These are phyloP conservation scores for Drosophila watanabei DNA, from an alignment of 1,140 invertebrate species.

Conservation along the genomic window DNA sequence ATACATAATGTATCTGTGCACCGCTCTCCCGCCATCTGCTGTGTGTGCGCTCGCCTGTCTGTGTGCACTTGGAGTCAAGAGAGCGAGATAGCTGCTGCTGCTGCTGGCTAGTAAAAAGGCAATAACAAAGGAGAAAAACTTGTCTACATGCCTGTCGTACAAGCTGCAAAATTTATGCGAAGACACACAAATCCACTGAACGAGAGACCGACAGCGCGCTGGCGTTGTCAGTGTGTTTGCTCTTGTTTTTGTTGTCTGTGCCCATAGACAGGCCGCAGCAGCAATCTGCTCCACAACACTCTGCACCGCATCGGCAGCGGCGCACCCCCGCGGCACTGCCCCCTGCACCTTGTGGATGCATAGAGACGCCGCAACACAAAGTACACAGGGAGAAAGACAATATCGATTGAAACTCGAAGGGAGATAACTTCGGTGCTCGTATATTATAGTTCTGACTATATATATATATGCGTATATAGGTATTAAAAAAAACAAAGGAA, in stretches of 20 bases:
- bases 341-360: constrained; percentile 42
- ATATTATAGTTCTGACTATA: too few species aligned
- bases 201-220: constrained; percentile 76
- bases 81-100: constrained; percentile 29
- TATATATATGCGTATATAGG: too few species aligned
- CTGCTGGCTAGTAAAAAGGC: constrained; percentile 43
- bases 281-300: constrained; percentile 26
- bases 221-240: constrained; percentile 27
- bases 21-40: constrained; percentile 23
- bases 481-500: too few species aligned
- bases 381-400: not conserved
- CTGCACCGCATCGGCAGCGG: constrained; percentile 1
- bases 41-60: constrained; percentile 6
- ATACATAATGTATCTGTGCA: constrained; percentile 41
- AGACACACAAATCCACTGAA: constrained; percentile 85
- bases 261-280: constrained; percentile 45
- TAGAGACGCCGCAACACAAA: constrained; percentile 33
- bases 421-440: too few species aligned
- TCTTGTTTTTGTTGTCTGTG: constrained; percentile 25
- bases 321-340: not conserved
- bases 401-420: not conserved
- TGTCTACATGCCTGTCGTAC: constrained; percentile 78
- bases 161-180: constrained; percentile 85
- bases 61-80: constrained; percentile 20
- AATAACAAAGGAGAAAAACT: constrained; percentile 61